Percentiles rank a stretch among this genome's conserved stretches.
These are phyloP conservation scores for Alouatta palliata DNA, from an alignment of 2,113 vertebrate species.

Conservation along the genomic window DNA sequence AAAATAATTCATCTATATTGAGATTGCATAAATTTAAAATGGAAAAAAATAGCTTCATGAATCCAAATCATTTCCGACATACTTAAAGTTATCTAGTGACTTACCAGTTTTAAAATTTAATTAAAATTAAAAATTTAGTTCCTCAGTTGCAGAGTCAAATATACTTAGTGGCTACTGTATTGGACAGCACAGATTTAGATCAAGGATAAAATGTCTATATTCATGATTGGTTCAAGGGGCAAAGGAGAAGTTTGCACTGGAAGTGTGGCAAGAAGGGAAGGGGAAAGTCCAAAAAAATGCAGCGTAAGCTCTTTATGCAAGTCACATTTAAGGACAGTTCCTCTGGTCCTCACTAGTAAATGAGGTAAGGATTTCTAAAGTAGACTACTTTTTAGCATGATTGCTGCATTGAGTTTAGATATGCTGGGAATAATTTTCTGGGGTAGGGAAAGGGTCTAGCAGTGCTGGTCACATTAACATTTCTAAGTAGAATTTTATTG, in stretches of 20 bases:
- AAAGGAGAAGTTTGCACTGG: background rate
- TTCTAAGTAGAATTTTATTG: background rate
- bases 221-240: background rate
- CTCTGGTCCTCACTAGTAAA: background rate
- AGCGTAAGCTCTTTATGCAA: background rate
- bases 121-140: background rate
- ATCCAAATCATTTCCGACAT: background rate
- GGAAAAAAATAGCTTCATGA: background rate
- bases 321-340: background rate
- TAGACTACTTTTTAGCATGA: background rate
- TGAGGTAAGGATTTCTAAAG: background rate
- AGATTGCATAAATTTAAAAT: background rate
- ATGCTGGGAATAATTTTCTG: background rate
- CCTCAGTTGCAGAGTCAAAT: background rate
- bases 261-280: background rate
- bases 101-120: background rate
- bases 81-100: background rate
- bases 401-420: background rate
- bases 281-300: background rate
- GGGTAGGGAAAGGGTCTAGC: background rate
- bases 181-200: background rate
- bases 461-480: background rate
- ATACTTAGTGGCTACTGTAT: background rate
- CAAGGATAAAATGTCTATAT: background rate
- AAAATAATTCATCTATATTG: background rate